Evolutionary conservation across 2,113 vertebrate species (phyloP), one percentile per base, ranked within the genome.

Genomic region (Myotis lucifugus): DNA sequence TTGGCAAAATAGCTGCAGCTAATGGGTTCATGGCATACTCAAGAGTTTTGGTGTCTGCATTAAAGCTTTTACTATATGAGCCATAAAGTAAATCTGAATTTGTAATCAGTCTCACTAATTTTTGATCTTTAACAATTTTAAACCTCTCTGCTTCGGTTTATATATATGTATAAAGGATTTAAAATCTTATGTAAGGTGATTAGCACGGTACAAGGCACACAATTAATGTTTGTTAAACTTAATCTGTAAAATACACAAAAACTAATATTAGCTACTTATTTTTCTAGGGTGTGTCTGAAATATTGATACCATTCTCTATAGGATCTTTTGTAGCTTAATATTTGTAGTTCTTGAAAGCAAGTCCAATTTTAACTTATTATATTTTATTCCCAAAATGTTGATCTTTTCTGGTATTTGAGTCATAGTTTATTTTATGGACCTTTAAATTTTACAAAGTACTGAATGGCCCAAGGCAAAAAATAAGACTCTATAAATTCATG

Each of bases 371-470:
- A 94, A 90, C 56, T 67, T 77, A 50, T 18, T 78, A 73, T 23
- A 79, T 88, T 94, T 96, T 67, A 78, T 40, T 81, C 5, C 72
- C 42, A 89, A 37, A 70, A 90, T 70, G 52, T 93, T 88, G 11
- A 78, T 90, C 10, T 54, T 59, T 88, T 61, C 66, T n/a, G 83
- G 73, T 40, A 95, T 95, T 97, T 97, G 92, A 95, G 61, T 94
- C 88, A 87, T 96, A 97, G 32, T 48, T 97, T 95, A 61, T 76
- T 97, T 96, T 97, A 52, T 97, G 88, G 69, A 8, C 91, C 67
- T 93, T 96, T 76, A 89, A 89, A 89, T 95, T 91, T 96, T 86
- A 89, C 82, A 93, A 97, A 97, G 89, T 97, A 93, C 69, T 95
- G 96, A 88, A 74, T 96, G 94, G 48, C 61, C 59, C 72, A 40